Evolutionary conservation across 2,888 invertebrate species (phyloP), one percentile per base, ranked within the genome.

Genomic region (Agonopterix alstromeriana): DNA sequence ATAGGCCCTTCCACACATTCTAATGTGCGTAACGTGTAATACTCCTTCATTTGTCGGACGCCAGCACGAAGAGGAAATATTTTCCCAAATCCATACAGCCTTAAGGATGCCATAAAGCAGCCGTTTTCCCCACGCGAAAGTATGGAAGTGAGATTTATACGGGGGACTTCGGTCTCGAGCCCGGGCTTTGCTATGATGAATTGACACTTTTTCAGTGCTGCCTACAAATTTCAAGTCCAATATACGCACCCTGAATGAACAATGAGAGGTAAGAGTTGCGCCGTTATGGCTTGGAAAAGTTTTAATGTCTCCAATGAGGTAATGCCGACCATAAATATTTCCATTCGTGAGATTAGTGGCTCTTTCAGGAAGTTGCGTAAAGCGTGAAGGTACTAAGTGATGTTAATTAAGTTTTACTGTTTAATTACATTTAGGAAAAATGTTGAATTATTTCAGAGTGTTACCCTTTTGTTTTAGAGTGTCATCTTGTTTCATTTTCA

Each of bases 21-120:
- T 86, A 82, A 85, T 83, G 83, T 82, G 79, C 82, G 73, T 78
- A 43, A 42, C 11, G 42, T 12, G 42, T 42, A 42, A 42, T 36
- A 47, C 77, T 79, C 86, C 81, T 86, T 87, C 84, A 87, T 87
- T 88, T 86, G 85, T 81, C 79, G 82, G 77, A 77, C 82, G 82
- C 83, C 73, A 81, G 82, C 84, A 86, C 84, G 86, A 72, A 79
- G 76, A 77, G 82, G 88, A 86, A 88, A 89, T 89, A 89, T 89
- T 89, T 88, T 81, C 80, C 84, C 82, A 87, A 89, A 89, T 89
- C 89, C 89, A 89, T 89, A 89, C 88, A 84, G 88, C 88, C 89
- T 88, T 88, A 87, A 89, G 88, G 85, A 85, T 88, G 87, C 75
- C 89, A 88, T 89, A 89, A 89, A 89, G 79, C 85, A 89, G 82